phyloP scores from a whole-genome alignment of 2,797 vertebrate genomes.

The Gymnodraco acuticeps region DNA sequence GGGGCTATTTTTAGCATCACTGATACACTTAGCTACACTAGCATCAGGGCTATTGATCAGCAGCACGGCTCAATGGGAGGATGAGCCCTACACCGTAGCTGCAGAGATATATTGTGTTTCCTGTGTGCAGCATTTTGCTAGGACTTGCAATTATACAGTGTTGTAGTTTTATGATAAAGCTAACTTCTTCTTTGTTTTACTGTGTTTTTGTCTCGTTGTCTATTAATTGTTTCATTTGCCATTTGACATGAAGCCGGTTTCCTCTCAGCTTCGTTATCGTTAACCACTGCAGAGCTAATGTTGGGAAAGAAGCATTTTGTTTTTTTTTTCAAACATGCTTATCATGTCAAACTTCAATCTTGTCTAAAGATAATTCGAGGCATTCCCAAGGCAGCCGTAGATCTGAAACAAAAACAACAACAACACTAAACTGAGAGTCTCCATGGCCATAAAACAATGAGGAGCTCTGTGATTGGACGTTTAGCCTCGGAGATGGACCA shows the following conservation, averaged over 20 bases:
- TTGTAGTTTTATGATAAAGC: not conserved
- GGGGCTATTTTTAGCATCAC: constrained; percentile 82
- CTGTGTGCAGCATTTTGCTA: constrained; percentile 10
- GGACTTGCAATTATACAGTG: not conserved
- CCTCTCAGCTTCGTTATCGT: not conserved
- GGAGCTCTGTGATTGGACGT: constrained; percentile 38
- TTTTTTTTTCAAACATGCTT: constrained; percentile 11
- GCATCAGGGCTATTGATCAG: constrained; percentile 72
- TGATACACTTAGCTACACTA: constrained; percentile 59
- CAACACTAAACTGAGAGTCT: constrained; percentile 19
- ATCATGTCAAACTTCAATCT: constrained; percentile 22
- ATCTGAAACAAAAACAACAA: constrained; percentile 26
- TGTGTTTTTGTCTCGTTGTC: not conserved
- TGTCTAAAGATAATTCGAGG: constrained; percentile 10
- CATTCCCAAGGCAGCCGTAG: constrained; percentile 15
- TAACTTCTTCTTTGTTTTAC: not conserved
- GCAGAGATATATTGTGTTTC: constrained; percentile 29
- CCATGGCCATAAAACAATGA: constrained; percentile 38
- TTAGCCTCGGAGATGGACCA: constrained; percentile 20
- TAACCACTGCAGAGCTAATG: not conserved
- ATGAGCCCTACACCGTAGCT: constrained; percentile 35
- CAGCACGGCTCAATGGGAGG: constrained; percentile 47
- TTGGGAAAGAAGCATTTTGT: constrained; percentile 4
- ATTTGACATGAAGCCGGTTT: not conserved
- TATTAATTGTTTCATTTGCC: not conserved